Conservation (phyloP, 1,140 invertebrate species). For the Aphis gossypii region DNA sequence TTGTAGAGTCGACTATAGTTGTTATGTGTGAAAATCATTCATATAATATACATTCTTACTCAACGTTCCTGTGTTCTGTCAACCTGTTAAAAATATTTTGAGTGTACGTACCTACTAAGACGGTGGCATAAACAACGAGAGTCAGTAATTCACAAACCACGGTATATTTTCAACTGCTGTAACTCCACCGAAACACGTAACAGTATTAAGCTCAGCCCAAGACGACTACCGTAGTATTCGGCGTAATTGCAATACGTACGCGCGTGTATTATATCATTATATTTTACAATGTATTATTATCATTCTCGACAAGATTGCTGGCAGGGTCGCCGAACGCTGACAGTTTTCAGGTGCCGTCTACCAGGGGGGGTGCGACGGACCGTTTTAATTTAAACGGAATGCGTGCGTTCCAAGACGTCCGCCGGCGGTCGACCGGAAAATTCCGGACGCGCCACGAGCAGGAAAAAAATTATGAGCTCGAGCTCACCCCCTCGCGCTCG, state of each 20-base stretch:
- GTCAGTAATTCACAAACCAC: not conserved
- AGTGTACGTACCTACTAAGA: too few relatives aligned
- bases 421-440: conserved; percentile 16
- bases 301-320: not conserved
- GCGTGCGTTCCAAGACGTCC: conserved; percentile 50
- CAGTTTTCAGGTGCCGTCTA: not conserved
- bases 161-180: too few relatives aligned
- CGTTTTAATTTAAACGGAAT: conserved; percentile 57
- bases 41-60: not conserved
- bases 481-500: not conserved
- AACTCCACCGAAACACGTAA: not conserved
- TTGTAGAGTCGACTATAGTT: too few relatives aligned
- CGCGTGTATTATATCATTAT: not conserved
- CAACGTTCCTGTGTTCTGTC: not conserved
- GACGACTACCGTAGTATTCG: not conserved
- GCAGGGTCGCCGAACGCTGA: not conserved
- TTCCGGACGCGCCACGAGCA: not conserved
- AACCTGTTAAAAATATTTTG: not conserved
- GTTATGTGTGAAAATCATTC: too few relatives aligned
- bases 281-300: not conserved
- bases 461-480: not conserved
- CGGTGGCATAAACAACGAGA: not conserved
- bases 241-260: not conserved
- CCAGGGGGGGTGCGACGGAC: not conserved
- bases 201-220: not conserved